Evolutionary conservation across 2,888 invertebrate genomes (phyloP).

Genomic region (Danaus chrysippus): DNA sequence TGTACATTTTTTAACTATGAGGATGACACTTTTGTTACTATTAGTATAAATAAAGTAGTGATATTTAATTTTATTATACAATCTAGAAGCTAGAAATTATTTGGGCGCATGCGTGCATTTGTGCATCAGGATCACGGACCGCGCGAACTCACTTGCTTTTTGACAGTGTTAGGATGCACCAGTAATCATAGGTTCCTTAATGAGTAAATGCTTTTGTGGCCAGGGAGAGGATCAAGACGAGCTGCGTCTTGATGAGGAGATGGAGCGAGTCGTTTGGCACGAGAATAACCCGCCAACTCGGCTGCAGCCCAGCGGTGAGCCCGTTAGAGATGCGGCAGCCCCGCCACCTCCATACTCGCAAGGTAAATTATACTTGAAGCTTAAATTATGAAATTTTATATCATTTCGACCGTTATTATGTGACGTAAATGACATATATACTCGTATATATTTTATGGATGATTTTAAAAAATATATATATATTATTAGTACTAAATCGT

Average conservation of each 20-base stretch:
- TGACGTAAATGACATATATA: too few species aligned
- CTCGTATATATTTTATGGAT: too few species aligned
- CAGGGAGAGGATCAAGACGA: slow-evolving; percentile 70
- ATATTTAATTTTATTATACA: neutral
- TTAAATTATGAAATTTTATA: neutral
- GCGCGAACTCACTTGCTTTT: neutral
- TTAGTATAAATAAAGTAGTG: too few species aligned
- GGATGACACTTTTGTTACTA: too few species aligned
- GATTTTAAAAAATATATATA: too few species aligned
- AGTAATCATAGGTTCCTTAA: slow-evolving; percentile 8
- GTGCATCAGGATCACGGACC: neutral
- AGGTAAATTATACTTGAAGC: slow-evolving; percentile 23
- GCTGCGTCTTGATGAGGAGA: slow-evolving; percentile 90
- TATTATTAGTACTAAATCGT: too few species aligned
- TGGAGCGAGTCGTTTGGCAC: slow-evolving; percentile 92
- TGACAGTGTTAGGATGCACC: slow-evolving; percentile 15
- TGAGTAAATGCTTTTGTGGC: slow-evolving; percentile 4
- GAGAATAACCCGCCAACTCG: slow-evolving; percentile 80
- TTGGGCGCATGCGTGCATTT: slow-evolving; percentile 4
- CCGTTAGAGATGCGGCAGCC: slow-evolving; percentile 56
- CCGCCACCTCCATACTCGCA: slow-evolving; percentile 41
- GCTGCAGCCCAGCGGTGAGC: slow-evolving; percentile 51
- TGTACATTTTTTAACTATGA: too few species aligned
- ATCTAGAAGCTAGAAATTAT: neutral
- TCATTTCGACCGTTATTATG: neutral